Percentiles rank a stretch among this genome's conserved stretches.
Conservation (phyloP, 1,140 invertebrate genomes). For the Nephila pilipes region DNA sequence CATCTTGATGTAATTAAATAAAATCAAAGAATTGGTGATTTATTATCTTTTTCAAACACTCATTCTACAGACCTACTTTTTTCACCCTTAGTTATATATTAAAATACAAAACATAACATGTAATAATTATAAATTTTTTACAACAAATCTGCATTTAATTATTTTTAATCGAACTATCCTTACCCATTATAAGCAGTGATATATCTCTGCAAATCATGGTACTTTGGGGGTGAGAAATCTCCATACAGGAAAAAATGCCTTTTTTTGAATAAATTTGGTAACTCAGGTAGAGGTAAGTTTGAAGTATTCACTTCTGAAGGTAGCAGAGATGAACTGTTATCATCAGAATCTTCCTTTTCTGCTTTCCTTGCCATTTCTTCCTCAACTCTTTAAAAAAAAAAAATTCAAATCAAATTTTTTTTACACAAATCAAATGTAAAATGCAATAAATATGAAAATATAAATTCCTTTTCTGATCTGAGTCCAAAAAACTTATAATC, state of each 20-base stretch:
- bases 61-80: too few species aligned
- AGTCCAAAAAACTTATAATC: too few species aligned
- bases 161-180: slow-evolving; percentile 1
- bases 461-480: neutral
- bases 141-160: too few species aligned
- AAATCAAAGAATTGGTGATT: too few species aligned
- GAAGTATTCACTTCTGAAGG: slow-evolving; percentile 54
- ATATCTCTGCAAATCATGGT: slow-evolving; percentile 75
- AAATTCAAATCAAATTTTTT: neutral
- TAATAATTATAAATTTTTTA: too few species aligned
- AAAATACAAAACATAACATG: too few species aligned
- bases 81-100: too few species aligned
- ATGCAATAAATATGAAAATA: neutral
- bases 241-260: slow-evolving; percentile 71
- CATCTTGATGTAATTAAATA: too few species aligned
- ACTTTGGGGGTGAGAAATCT: slow-evolving; percentile 23
- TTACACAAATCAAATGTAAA: too few species aligned
- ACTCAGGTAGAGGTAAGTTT: slow-evolving; percentile 67
- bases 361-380: neutral
- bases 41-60: too few species aligned
- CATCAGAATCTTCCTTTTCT: slow-evolving; percentile 67
- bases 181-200: slow-evolving; percentile 78
- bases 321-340: slow-evolving; percentile 75
- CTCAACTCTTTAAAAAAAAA: neutral
- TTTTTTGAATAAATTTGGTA: slow-evolving; percentile 73